Percentiles rank a stretch among this genome's conserved stretches.
phyloP scores from a whole-genome alignment of 2,113 vertebrate species.

The Steatornis caripensis region DNA sequence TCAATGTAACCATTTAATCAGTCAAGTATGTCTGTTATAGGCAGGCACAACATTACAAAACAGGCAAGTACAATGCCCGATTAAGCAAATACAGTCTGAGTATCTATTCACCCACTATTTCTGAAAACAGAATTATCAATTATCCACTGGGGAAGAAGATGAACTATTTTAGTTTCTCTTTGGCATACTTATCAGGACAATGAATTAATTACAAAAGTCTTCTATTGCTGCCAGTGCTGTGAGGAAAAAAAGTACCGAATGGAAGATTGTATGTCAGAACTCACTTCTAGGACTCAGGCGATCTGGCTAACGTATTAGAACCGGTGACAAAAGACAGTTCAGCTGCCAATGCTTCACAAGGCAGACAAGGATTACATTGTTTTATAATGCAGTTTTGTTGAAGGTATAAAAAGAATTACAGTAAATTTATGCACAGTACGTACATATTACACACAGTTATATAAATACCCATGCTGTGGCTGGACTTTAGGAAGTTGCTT shows the following conservation, averaged over 20 bases:
- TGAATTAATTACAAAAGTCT: slow-evolving; percentile 10
- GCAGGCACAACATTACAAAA: slow-evolving; percentile 62
- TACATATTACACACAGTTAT: slow-evolving; percentile 54
- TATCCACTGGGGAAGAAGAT: slow-evolving; percentile 41
- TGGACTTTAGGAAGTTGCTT: slow-evolving; percentile 4
- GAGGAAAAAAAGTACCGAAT: neutral
- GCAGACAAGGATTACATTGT: slow-evolving; percentile 12
- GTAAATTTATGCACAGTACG: slow-evolving; percentile 62
- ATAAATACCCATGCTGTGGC: slow-evolving; percentile 58
- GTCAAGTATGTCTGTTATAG: slow-evolving; percentile 63
- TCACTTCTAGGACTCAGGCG: neutral
- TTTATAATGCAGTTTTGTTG: neutral
- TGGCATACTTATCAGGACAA: slow-evolving; percentile 60
- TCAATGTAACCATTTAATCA: slow-evolving; percentile 48
- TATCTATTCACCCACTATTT: slow-evolving; percentile 51
- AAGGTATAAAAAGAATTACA: slow-evolving; percentile 55
- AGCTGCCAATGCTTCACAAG: slow-evolving; percentile 10
- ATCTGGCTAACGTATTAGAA: neutral
- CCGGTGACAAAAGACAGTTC: neutral
- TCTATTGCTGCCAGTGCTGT: slow-evolving; percentile 39
- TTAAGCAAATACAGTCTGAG: slow-evolving; percentile 13
- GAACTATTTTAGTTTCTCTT: slow-evolving; percentile 52
- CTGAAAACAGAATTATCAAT: slow-evolving; percentile 38
- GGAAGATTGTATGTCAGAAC: neutral
- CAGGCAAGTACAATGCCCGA: slow-evolving; percentile 43